Conservation (phyloP, 2,888 invertebrate genomes). For the Adelognathus sp. region DNA sequence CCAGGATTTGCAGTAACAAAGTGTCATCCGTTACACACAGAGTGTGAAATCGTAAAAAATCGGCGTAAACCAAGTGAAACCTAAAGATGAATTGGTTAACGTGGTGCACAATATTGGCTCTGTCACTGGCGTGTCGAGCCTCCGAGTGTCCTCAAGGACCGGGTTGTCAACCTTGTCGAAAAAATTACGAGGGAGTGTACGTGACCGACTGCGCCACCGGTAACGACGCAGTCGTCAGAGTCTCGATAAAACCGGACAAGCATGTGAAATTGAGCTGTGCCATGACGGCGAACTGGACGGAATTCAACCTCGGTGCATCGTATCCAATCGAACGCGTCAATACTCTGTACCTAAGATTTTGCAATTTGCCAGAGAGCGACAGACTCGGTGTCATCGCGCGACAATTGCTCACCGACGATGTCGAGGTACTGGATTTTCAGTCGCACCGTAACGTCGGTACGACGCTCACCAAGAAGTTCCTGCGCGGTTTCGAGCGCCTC, state of each 20-base stretch:
- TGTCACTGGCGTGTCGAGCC: slow-evolving; percentile 6
- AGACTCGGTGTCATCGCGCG: slow-evolving; percentile 63
- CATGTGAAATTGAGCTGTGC: slow-evolving; percentile 63
- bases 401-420: slow-evolving; percentile 59
- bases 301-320: slow-evolving; percentile 59
- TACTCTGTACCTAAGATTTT: slow-evolving; percentile 62
- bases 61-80: not conserved
- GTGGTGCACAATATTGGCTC: slow-evolving; percentile 30
- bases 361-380: slow-evolving; percentile 62
- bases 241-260: slow-evolving; percentile 57
- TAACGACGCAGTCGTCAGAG: slow-evolving; percentile 54
- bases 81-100: slow-evolving; percentile 42
- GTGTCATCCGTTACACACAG: too few species aligned
- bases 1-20: too few species aligned
- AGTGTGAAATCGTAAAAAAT: not conserved
- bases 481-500: slow-evolving; percentile 83
- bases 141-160: slow-evolving; percentile 60
- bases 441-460: slow-evolving; percentile 60
- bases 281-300: slow-evolving; percentile 63
- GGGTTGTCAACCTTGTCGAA: slow-evolving; percentile 57
- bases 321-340: slow-evolving; percentile 17
- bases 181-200: slow-evolving; percentile 41
- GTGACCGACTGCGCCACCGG: slow-evolving; percentile 62
- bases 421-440: slow-evolving; percentile 63
- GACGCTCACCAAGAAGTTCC: slow-evolving; percentile 83